phyloP scores from a whole-genome alignment of 2,113 vertebrate genomes.

The Oncorhynchus tshawytscha region DNA sequence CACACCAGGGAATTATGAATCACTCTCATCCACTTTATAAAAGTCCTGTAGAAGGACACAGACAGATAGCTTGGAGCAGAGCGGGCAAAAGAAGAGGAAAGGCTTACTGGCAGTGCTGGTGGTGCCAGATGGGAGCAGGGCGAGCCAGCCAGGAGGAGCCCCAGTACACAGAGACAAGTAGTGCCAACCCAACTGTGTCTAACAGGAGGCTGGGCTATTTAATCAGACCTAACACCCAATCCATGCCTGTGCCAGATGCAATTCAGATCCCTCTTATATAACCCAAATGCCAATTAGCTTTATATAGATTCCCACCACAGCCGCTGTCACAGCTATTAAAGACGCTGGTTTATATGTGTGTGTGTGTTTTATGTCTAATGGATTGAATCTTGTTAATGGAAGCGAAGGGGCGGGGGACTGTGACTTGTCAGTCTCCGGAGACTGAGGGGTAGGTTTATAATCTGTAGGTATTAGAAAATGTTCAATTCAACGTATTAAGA shows the following conservation, averaged over 20 bases:
- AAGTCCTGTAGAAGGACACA: background rate
- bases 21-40: too few relatives aligned
- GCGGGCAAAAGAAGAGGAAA: constrained; percentile 33
- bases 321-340: constrained; percentile 57
- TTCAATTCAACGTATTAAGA: too few relatives aligned
- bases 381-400: constrained; percentile 12
- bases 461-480: too few relatives aligned
- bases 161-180: constrained; percentile 66
- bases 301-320: constrained; percentile 57
- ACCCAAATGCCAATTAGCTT: constrained; percentile 66
- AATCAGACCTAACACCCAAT: constrained; percentile 75
- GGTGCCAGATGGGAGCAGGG: constrained; percentile 72
- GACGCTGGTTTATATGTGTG: constrained; percentile 9
- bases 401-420: background rate
- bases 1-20: too few relatives aligned
- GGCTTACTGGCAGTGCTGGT: constrained; percentile 63
- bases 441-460: too few relatives aligned
- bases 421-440: too few relatives aligned
- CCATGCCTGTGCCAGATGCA: constrained; percentile 73
- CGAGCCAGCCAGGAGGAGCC: constrained; percentile 65
- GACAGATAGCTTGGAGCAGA: constrained; percentile 48
- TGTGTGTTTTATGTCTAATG: constrained; percentile 34
- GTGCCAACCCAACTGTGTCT: constrained; percentile 76
- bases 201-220: constrained; percentile 76
- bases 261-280: constrained; percentile 67